Evolutionary conservation across 2,797 vertebrate species (phyloP).

Genomic region (Pampus argenteus): DNA sequence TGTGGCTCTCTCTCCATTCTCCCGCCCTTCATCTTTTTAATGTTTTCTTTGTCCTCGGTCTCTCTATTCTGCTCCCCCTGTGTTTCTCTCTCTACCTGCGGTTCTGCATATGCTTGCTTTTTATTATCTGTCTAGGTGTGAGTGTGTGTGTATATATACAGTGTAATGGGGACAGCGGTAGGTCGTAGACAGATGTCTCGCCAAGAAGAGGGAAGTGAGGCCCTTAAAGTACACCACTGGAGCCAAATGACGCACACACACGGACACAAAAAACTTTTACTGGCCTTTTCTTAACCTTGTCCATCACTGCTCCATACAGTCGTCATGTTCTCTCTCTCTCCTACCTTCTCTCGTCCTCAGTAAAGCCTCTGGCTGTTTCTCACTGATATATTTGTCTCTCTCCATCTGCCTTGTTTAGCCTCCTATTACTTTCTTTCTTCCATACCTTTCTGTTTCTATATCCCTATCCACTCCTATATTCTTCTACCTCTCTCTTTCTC

Average conservation of each 20-base stretch:
- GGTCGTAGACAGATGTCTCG: constrained; percentile 45
- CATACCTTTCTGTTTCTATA: constrained; percentile 3
- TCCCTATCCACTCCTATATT: constrained; percentile 1
- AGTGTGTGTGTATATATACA: constrained; percentile 24
- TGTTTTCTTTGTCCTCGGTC: constrained; percentile 36
- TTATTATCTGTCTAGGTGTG: constrained; percentile 38
- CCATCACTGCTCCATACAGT: constrained; percentile 28
- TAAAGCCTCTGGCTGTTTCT: constrained; percentile 35
- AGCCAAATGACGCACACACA: constrained; percentile 46
- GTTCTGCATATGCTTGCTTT: constrained; percentile 45
- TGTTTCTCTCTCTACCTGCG: constrained; percentile 11
- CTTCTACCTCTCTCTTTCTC: background rate
- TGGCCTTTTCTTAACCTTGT: constrained; percentile 60
- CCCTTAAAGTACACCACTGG: constrained; percentile 17
- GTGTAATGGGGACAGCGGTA: constrained; percentile 45
- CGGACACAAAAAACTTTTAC: constrained; percentile 1
- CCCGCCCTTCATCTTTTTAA: constrained; percentile 28
- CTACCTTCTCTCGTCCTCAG: constrained; percentile 14
- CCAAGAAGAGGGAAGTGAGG: constrained; percentile 42
- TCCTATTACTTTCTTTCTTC: constrained; percentile 6
- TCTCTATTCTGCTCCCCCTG: constrained; percentile 7
- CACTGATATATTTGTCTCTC: constrained; percentile 45
- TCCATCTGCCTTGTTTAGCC: constrained; percentile 22
- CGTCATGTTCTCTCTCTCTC: constrained; percentile 16
- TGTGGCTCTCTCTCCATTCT: constrained; percentile 19